phyloP scores from a whole-genome alignment of 2,888 invertebrate genomes.

The Oscheius sp. region DNA sequence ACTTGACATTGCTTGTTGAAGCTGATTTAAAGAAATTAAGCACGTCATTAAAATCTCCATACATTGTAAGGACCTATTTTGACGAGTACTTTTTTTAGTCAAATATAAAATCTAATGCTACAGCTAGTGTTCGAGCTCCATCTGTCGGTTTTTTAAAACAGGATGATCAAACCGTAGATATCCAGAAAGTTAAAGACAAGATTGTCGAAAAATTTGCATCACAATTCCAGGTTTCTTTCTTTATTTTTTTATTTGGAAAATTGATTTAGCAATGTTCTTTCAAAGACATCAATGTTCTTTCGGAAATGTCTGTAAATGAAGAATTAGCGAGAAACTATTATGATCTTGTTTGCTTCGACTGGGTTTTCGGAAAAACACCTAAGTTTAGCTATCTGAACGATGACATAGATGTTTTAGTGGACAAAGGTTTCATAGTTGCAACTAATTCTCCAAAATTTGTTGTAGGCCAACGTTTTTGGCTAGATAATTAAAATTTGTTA shows the following conservation, averaged over 20 bases:
- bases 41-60: conserved; percentile 47
- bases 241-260: not conserved
- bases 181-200: conserved; percentile 78
- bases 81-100: conserved; percentile 77
- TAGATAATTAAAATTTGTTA: conserved; percentile 21
- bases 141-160: conserved; percentile 83
- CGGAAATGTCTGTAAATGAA: conserved; percentile 29
- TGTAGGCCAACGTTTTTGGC: conserved; percentile 17
- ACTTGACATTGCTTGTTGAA: conserved; percentile 90
- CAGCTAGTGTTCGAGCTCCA: conserved; percentile 82
- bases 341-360: conserved; percentile 83
- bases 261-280: not conserved
- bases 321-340: conserved; percentile 75
- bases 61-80: not conserved
- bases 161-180: conserved; percentile 75
- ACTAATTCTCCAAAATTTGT: not conserved
- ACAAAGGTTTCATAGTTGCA: conserved; percentile 15
- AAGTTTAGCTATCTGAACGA: conserved; percentile 75
- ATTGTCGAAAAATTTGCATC: conserved; percentile 84
- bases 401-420: not conserved
- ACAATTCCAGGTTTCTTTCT: conserved; percentile 78
- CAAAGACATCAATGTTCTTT: conserved; percentile 16
- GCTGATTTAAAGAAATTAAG: conserved; percentile 72
- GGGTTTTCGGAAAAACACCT: conserved; percentile 88
- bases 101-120: conserved; percentile 85